phyloP scores from a whole-genome alignment of 2,888 invertebrate species.

The Sericinus montela region DNA sequence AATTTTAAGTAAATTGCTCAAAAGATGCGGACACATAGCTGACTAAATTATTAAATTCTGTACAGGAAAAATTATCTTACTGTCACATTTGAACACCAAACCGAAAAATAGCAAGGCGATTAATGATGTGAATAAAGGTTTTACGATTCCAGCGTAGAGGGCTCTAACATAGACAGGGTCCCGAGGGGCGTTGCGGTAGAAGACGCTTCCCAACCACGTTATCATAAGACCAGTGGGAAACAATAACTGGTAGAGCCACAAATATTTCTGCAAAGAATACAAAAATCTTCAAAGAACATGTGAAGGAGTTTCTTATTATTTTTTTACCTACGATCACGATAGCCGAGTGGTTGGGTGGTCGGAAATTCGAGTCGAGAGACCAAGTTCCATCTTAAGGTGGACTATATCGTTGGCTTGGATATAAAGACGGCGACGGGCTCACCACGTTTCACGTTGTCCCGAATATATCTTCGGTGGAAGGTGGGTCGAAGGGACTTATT shows the following conservation, averaged over 20 bases:
- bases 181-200: constrained; percentile 28
- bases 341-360: too few species aligned
- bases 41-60: neutral
- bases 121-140: constrained; percentile 15
- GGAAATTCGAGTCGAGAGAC: too few species aligned
- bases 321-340: too few species aligned
- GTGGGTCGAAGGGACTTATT: too few species aligned
- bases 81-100: constrained; percentile 2
- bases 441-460: too few species aligned
- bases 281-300: too few species aligned
- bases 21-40: neutral
- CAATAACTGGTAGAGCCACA: constrained; percentile 11
- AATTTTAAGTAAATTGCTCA: too few species aligned
- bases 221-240: constrained; percentile 22
- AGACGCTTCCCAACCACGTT: constrained; percentile 25
- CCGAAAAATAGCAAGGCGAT: neutral
- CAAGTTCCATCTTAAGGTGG: too few species aligned
- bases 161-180: constrained; percentile 22
- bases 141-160: constrained; percentile 27
- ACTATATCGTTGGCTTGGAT: too few species aligned
- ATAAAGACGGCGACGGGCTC: too few species aligned
- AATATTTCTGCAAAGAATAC: neutral
- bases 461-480: too few species aligned
- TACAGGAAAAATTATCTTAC: neutral
- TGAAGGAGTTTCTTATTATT: too few species aligned